Evolutionary conservation across 2,797 vertebrate genomes (phyloP).

Genomic region (Taeniopygia guttata): DNA sequence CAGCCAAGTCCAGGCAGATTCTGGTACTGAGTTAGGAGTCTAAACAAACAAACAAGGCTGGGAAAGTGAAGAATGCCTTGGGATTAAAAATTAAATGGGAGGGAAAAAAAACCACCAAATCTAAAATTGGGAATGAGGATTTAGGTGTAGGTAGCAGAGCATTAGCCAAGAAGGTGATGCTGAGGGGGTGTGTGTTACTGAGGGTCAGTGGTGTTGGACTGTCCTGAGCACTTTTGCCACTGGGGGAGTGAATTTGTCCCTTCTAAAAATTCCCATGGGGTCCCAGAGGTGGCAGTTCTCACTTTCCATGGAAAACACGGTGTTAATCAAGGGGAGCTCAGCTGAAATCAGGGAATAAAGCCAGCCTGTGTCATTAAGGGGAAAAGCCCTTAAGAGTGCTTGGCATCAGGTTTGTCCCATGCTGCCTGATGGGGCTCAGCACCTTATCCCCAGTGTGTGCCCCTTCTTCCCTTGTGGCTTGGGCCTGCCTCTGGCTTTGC

Average conservation of each 20-base stretch:
- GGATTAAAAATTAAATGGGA: background rate
- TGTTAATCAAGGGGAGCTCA: background rate
- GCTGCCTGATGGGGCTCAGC: background rate
- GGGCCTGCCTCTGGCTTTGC: background rate
- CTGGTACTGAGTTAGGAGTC: background rate
- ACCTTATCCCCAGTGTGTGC: background rate
- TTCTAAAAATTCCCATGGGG: background rate
- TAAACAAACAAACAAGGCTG: background rate
- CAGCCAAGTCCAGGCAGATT: background rate
- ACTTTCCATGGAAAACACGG: accelerated
- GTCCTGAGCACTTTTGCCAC: background rate
- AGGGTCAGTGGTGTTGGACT: background rate
- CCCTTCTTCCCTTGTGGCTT: background rate
- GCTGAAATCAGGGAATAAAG: background rate
- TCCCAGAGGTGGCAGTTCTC: background rate
- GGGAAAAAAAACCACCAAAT: background rate
- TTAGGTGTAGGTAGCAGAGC: background rate
- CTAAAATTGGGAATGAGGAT: background rate
- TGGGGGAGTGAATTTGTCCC: background rate
- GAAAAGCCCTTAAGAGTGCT: background rate
- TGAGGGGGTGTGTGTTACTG: background rate
- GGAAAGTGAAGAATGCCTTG: background rate
- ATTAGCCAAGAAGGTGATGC: background rate
- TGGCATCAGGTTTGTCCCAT: background rate
- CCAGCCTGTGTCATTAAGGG: background rate